phyloP scores from a whole-genome alignment of 2,797 vertebrate species.

The Eulemur albifrons region DNA sequence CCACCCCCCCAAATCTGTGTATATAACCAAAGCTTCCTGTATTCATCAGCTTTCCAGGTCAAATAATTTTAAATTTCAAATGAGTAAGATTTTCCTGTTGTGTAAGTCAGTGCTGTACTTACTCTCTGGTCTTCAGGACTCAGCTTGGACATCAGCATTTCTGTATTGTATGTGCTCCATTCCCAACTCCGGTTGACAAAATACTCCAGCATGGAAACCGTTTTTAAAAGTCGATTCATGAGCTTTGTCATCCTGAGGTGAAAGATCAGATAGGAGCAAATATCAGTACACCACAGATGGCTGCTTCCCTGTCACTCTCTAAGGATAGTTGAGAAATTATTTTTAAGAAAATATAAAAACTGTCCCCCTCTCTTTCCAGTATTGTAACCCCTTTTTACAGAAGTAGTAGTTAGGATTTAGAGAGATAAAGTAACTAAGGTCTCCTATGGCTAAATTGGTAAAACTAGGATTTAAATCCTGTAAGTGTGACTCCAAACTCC shows the following conservation, averaged over 20 bases:
- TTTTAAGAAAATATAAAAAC: neutral
- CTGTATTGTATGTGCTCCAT: conserved; percentile 95
- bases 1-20: neutral
- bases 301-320: neutral
- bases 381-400: neutral
- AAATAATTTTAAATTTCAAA: neutral
- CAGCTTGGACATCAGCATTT: conserved; percentile 92
- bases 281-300: neutral
- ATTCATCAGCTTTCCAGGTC: neutral
- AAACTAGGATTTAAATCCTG: neutral
- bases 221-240: conserved; percentile 92
- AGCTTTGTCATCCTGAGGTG: conserved; percentile 93
- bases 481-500: neutral
- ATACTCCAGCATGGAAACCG: conserved; percentile 92
- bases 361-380: neutral
- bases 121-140: conserved; percentile 94
- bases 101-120: neutral
- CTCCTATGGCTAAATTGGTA: neutral
- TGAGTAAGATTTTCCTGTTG: neutral
- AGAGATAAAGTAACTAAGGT: neutral
- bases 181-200: conserved; percentile 95
- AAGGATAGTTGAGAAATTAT: neutral
- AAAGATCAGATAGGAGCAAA: neutral
- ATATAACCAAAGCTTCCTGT: neutral
- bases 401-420: neutral